phyloP scores from a whole-genome alignment of 2,113 vertebrate genomes.

The Pholis gunnellus region DNA sequence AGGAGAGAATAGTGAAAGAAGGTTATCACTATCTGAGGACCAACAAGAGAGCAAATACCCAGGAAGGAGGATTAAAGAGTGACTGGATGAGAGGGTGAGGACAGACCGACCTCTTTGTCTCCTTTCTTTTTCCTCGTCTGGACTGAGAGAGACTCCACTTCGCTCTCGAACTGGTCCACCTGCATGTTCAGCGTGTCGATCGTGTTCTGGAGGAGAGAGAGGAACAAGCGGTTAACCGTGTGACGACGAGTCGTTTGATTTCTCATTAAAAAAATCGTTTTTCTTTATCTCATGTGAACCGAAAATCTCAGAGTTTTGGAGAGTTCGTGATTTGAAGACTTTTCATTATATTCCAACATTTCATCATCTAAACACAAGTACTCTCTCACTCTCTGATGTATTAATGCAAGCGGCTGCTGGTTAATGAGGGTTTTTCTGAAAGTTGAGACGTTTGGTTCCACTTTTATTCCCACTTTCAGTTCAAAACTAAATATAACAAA shows the following conservation, averaged over 20 bases:
- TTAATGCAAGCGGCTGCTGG: background rate
- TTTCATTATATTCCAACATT: no score
- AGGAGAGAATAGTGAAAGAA: background rate
- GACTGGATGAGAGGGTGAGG: slow-evolving; percentile 9
- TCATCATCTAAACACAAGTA: background rate
- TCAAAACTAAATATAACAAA: background rate
- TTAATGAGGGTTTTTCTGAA: background rate
- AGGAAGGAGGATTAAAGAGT: slow-evolving; percentile 6
- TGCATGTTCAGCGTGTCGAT: slow-evolving; percentile 95
- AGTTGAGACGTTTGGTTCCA: background rate
- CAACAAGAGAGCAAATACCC: slow-evolving; percentile 2
- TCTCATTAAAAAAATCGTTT: background rate
- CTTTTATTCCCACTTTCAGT: background rate
- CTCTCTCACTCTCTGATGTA: background rate
- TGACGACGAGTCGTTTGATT: background rate
- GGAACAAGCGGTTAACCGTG: background rate
- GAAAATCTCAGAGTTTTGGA: background rate
- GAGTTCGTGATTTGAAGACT: background rate
- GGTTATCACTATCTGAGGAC: slow-evolving; percentile 18
- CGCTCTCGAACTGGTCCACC: slow-evolving; percentile 96
- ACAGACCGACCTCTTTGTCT: slow-evolving; percentile 89
- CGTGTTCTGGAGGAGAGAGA: slow-evolving; percentile 81
- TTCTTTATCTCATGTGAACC: background rate
- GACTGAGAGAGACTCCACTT: slow-evolving; percentile 92
- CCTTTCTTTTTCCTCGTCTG: slow-evolving; percentile 93